Evolutionary conservation across 1,140 invertebrate genomes (phyloP), one percentile per base, ranked within the genome.

Genomic region (Ephestia elutella): DNA sequence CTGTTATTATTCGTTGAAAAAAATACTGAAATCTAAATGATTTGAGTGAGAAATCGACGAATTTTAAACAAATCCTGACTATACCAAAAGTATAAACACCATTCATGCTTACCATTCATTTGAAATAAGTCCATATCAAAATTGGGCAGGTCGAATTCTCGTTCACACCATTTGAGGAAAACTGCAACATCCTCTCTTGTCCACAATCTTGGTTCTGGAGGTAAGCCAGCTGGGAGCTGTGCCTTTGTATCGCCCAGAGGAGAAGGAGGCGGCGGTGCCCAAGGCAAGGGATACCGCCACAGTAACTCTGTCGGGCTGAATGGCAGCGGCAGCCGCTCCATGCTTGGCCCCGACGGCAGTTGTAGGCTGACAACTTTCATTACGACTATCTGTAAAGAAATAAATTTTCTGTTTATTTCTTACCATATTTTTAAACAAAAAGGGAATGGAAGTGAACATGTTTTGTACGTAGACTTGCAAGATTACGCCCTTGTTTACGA

Each of bases 61-160:
- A n/a, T n/a, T n/a, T n/a, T n/a, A n/a, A n/a, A n/a, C n/a, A n/a
- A n/a, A n/a, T n/a, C n/a, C n/a, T n/a, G n/a, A n/a, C n/a, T n/a
- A n/a, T n/a, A n/a, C 21, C 21, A 3, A 25, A 25, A 25, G 21
- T n/a, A n/a, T n/a, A 7, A 25, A 25, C 7, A 3, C 7, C 21
- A 25, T 25, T 2, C 2, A 53, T 59, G 77, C 88, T 91, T 90
- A 93, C 97, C 97, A 86, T 99, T 99, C 96, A 99, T 98, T 90
- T 97, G 96, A 85, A 99, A 98, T 89, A 96, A 93, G 73, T 98
- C 96, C 91, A 96, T 94, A 78, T 98, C 95, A 73, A 98, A 95
- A 59, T 94, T 92, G 15, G 96, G 96, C 56, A 99, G 89, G 76
- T 98, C 96, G 80, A 97, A 98, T 87, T 98, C 97, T 48, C 95